Evolutionary conservation across 37 sponge, comb jelly and placozoan genomes (phyloP).

Genomic region (Crambe crambe): DNA sequence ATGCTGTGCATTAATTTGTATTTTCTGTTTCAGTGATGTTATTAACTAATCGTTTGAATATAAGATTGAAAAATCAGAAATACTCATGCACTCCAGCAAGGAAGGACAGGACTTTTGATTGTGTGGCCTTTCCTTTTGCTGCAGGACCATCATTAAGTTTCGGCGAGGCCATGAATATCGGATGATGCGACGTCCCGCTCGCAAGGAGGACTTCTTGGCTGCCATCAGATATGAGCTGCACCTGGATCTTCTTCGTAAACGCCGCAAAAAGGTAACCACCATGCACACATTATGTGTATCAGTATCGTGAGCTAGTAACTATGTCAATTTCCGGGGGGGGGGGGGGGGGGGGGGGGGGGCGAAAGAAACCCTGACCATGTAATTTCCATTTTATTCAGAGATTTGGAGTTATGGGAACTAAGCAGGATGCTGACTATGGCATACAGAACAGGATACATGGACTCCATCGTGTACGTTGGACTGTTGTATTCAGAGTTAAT

Average conservation of each 20-base stretch:
- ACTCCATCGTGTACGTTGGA: constrained; percentile 53
- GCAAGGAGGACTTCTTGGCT: constrained; percentile 69
- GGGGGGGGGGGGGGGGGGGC: no score
- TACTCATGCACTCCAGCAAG: no score
- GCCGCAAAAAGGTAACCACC: constrained; percentile 81
- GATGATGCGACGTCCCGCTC: constrained; percentile 62
- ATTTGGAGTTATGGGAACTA: constrained; percentile 28
- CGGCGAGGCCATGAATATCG: constrained; percentile 76
- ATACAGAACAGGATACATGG: constrained; percentile 60
- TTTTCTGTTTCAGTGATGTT: no score
- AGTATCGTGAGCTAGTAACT: no score
- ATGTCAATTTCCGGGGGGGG: no score
- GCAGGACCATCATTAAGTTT: constrained; percentile 60
- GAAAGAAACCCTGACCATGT: background rate
- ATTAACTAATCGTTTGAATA: no score
- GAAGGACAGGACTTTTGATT: no score
- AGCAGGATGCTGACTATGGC: constrained; percentile 65
- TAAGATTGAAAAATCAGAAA: no score
- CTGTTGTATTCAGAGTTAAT: background rate
- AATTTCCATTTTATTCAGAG: constrained; percentile 17
- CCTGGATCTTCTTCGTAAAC: constrained; percentile 66
- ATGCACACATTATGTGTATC: no score
- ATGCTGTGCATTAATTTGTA: no score
- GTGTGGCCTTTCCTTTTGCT: background rate
- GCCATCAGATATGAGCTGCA: constrained; percentile 88